Conservation (phyloP, 2,888 invertebrate species). For the Cylloceria caligata region DNA sequence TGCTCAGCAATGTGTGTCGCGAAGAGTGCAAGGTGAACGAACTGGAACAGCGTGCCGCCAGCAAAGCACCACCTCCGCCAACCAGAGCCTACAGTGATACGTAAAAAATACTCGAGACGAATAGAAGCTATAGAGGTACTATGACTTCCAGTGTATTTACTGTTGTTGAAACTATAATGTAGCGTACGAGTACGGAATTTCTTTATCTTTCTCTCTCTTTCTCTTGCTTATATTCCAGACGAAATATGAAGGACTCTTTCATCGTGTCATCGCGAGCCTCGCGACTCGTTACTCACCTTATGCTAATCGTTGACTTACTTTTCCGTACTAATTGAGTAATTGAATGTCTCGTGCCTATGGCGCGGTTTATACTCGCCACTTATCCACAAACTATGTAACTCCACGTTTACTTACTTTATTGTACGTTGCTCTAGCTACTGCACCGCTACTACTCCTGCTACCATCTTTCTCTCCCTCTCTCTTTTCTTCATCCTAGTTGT, state of each 20-base stretch:
- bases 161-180: constrained; percentile 4
- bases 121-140: background rate
- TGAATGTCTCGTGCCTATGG: constrained; percentile 48
- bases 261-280: background rate
- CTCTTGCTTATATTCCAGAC: background rate
- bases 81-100: background rate
- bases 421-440: constrained; percentile 30
- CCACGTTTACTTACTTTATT: constrained; percentile 41
- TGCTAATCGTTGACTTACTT: constrained; percentile 68
- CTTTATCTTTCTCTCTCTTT: background rate
- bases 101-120: constrained; percentile 1
- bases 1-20: constrained; percentile 50
- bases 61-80: constrained; percentile 11
- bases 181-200: background rate
- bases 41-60: constrained; percentile 59
- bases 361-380: constrained; percentile 48
- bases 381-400: constrained; percentile 48
- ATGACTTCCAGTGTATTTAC: background rate
- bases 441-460: background rate
- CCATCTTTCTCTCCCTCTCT: background rate
- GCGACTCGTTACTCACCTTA: constrained; percentile 53
- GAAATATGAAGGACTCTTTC: background rate
- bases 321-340: constrained; percentile 70
- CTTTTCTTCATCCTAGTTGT: background rate
- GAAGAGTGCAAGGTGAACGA: constrained; percentile 72